Evolutionary conservation across 2,888 invertebrate genomes (phyloP).

Genomic region (Eupithecia dodoneata): DNA sequence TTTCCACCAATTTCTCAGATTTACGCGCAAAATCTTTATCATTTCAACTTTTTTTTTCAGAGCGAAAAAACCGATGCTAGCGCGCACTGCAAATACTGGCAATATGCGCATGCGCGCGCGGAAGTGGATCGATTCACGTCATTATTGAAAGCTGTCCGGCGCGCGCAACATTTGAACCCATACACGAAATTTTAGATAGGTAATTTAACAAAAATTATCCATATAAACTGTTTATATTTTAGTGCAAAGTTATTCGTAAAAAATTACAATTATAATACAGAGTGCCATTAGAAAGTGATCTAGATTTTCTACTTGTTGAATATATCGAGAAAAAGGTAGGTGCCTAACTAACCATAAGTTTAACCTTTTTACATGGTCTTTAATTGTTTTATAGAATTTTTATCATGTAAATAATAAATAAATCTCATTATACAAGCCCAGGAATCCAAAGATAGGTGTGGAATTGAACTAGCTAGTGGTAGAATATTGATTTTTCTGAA

Average conservation of each 20-base stretch:
- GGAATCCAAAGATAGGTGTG: background rate
- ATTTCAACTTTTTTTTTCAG: background rate
- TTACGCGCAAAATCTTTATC: background rate
- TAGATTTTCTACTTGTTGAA: constrained; percentile 5
- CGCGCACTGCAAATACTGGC: constrained; percentile 12
- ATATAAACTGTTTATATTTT: background rate
- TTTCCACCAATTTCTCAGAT: background rate
- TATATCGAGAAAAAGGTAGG: constrained; percentile 6
- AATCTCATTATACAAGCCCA: background rate
- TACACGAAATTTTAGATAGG: constrained; percentile 17
- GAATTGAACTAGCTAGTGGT: background rate
- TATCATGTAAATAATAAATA: background rate
- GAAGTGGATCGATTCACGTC: constrained; percentile 73
- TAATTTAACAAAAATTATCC: background rate
- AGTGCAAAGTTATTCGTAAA: constrained; percentile 1
- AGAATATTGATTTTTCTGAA: constrained; percentile 26
- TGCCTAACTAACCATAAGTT: background rate
- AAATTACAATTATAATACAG: background rate
- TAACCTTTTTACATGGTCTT: background rate
- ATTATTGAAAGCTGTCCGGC: constrained; percentile 62
- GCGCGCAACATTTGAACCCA: constrained; percentile 80
- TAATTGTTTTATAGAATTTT: background rate
- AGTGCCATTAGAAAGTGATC: constrained; percentile 14
- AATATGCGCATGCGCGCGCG: constrained; percentile 11
- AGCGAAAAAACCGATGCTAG: constrained; percentile 5